Evolutionary conservation across 2,888 invertebrate species (phyloP).

Genomic region (Malthinus seriepunctatus): DNA sequence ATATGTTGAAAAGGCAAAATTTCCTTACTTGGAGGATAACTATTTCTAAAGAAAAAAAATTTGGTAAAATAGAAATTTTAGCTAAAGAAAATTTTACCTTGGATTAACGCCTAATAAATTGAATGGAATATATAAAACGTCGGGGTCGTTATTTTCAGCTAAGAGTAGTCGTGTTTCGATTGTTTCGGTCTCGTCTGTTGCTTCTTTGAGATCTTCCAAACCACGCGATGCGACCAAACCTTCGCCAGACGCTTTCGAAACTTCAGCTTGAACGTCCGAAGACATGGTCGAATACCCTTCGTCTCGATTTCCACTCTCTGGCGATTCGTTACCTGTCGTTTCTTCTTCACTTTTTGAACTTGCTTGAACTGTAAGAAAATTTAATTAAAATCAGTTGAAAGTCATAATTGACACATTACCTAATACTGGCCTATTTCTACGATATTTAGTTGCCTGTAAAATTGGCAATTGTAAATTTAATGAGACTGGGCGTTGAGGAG

Average conservation of each 20-base stretch:
- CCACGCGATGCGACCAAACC: conserved; percentile 57
- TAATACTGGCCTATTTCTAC: conserved; percentile 53
- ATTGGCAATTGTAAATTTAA: conserved; percentile 70
- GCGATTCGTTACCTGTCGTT: conserved; percentile 70
- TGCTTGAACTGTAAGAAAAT: conserved; percentile 50
- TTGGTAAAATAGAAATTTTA: no score
- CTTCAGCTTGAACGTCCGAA: conserved; percentile 77
- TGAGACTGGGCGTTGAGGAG: conserved; percentile 70
- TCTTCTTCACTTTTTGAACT: conserved; percentile 63
- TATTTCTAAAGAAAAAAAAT: conserved; percentile 57
- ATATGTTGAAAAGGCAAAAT: conserved; percentile 73
- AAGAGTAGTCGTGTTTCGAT: conserved; percentile 61
- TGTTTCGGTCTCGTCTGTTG: conserved; percentile 71
- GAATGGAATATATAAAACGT: conserved; percentile 70
- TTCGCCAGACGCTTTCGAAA: conserved; percentile 54
- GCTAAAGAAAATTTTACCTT: conserved; percentile 37
- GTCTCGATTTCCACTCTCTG: conserved; percentile 76
- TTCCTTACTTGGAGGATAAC: conserved; percentile 72
- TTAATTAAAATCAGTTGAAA: no score
- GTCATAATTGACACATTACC: conserved; percentile 42
- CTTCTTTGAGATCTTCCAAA: conserved; percentile 74
- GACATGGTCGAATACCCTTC: conserved; percentile 86
- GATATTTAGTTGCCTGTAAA: conserved; percentile 56
- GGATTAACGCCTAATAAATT: conserved; percentile 58
- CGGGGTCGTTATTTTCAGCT: conserved; percentile 64